A percentile compares a stretch with the other conserved stretches of the same genome.
Conservation (phyloP, 1,140 invertebrate species). For the Drosophila mojavensis region DNA sequence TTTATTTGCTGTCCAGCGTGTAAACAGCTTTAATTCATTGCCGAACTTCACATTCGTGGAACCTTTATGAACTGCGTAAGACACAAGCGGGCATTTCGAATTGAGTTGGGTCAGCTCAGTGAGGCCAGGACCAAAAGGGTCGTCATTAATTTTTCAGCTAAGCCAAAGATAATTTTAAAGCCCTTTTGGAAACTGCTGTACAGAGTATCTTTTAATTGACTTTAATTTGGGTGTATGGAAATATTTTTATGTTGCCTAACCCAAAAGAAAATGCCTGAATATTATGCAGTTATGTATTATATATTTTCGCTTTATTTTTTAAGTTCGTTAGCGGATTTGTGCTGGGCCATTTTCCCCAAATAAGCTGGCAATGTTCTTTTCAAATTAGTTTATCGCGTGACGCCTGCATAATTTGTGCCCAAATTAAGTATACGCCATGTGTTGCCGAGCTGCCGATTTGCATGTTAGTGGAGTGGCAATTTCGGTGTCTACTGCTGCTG, state of each 20-base stretch:
- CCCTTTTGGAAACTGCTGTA: not conserved
- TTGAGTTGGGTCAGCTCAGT: too few relatives aligned
- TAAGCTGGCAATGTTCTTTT: slow-evolving; percentile 30
- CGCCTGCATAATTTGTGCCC: slow-evolving; percentile 41
- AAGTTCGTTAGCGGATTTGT: not conserved
- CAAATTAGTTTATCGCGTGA: slow-evolving; percentile 46
- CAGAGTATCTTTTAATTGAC: too few relatives aligned
- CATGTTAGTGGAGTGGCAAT: slow-evolving; percentile 41
- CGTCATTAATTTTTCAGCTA: not conserved
- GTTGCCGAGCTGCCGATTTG: slow-evolving; percentile 45
- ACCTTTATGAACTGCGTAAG: slow-evolving; percentile 1
- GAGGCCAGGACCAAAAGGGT: not conserved
- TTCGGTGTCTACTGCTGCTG: slow-evolving; percentile 43
- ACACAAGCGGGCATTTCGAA: too few relatives aligned
- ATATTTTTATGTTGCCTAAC: too few relatives aligned
- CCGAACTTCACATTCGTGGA: not conserved
- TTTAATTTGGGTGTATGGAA: too few relatives aligned
- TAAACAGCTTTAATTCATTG: slow-evolving; percentile 31
- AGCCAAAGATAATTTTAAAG: slow-evolving; percentile 1
- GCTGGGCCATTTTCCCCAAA: slow-evolving; percentile 9
- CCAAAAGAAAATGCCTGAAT: too few relatives aligned
- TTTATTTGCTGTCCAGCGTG: slow-evolving; percentile 1
- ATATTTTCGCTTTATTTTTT: too few relatives aligned
- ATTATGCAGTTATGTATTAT: too few relatives aligned
- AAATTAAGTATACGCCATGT: slow-evolving; percentile 73